Conservation (phyloP, 2,888 invertebrate genomes). For the Eupithecia subfuscata region DNA sequence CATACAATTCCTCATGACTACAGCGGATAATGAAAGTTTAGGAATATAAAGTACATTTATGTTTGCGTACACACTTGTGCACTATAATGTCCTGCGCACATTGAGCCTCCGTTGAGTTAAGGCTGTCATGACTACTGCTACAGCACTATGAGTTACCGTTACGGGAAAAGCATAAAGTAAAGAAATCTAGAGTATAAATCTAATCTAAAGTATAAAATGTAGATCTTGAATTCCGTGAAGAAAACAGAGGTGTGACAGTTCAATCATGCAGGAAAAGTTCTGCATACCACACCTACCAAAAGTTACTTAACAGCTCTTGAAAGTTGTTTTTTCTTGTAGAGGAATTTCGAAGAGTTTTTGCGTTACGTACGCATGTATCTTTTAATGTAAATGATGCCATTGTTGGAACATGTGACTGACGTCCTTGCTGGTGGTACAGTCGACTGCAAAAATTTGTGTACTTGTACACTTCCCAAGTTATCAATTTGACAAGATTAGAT, state of each 20-base stretch:
- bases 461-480: neutral
- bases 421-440: conserved; percentile 16
- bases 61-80: no score
- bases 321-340: conserved; percentile 14
- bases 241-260: no score
- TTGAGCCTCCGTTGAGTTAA: no score
- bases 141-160: no score
- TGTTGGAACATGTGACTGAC: conserved; percentile 26
- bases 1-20: neutral
- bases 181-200: no score
- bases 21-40: neutral
- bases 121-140: no score
- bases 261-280: neutral
- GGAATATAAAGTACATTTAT: no score
- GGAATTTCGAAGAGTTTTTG: conserved; percentile 11
- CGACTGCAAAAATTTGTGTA: neutral
- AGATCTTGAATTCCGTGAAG: no score
- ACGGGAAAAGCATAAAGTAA: no score
- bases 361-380: conserved; percentile 16
- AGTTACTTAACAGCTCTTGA: neutral
- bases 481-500: neutral
- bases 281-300: neutral
- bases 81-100: no score
- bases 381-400: conserved; percentile 18
- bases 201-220: no score